Conservation (phyloP, 2,888 invertebrate species). For the Cancer borealis region DNA sequence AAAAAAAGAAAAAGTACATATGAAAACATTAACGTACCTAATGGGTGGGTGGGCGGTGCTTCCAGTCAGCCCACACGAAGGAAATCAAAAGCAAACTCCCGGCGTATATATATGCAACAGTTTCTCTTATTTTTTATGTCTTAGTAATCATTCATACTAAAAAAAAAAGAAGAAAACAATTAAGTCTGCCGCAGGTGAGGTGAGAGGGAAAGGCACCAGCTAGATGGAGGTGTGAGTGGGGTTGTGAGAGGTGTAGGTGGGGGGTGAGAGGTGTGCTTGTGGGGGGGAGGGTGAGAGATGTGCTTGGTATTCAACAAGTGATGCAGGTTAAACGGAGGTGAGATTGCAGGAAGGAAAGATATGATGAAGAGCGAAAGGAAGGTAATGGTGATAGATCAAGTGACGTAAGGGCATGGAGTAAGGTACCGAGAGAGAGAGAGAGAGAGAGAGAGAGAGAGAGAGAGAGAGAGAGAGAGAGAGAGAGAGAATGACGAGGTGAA, state of each 20-base stretch:
- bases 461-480: neutral
- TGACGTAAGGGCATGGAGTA: neutral
- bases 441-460: constrained; percentile 6
- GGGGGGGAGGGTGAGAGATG: neutral
- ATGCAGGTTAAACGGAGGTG: constrained; percentile 4
- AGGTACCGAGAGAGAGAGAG: neutral
- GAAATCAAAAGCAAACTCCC: neutral
- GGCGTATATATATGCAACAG: neutral
- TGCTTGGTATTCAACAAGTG: neutral
- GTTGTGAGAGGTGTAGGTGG: too few species aligned
- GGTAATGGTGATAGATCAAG: neutral
- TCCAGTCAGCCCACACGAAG: neutral
- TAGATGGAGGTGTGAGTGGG: neutral
- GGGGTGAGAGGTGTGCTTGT: neutral
- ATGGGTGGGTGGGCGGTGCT: neutral
- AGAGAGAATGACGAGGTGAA: neutral
- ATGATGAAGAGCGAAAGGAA: neutral
- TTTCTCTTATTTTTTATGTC: neutral
- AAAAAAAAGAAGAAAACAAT: neutral
- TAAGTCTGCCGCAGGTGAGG: neutral
- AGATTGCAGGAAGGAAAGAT: constrained; percentile 1
- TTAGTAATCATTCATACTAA: neutral
- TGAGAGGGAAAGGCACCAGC: neutral
- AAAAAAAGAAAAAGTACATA: neutral
- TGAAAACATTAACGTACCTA: neutral